A percentile compares a stretch with the other conserved stretches of the same genome.
These are phyloP conservation scores for Mylabris phalerata DNA, from an alignment of 1,140 invertebrate genomes.

Conservation along the genomic window DNA sequence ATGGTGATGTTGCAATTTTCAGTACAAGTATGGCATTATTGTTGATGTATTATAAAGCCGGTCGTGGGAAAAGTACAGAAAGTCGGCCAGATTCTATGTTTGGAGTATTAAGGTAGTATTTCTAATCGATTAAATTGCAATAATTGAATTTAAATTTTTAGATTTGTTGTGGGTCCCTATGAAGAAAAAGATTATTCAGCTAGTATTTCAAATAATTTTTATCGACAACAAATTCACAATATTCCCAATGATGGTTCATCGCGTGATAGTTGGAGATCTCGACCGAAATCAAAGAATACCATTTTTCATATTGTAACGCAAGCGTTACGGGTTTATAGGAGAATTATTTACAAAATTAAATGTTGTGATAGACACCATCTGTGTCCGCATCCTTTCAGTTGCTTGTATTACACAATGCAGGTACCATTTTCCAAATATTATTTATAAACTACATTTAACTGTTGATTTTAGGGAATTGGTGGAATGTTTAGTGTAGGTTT, in stretches of 20 bases:
- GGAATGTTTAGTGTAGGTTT: constrained; percentile 55
- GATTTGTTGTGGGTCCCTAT: constrained; percentile 56
- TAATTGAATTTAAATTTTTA: constrained; percentile 30
- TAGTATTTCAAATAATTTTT: constrained; percentile 27
- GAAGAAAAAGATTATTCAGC: constrained; percentile 47
- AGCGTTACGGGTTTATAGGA: constrained; percentile 45
- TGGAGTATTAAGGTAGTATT: constrained; percentile 50
- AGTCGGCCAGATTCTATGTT: constrained; percentile 55
- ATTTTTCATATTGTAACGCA: constrained; percentile 42
- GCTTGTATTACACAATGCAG: constrained; percentile 50
- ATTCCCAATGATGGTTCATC: constrained; percentile 17
- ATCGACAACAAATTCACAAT: constrained; percentile 26
- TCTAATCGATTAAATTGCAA: no score
- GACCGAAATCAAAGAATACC: constrained; percentile 29
- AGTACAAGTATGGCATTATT: constrained; percentile 52
- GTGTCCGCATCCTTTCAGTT: constrained; percentile 58
- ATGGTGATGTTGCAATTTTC: constrained; percentile 63
- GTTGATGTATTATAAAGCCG: constrained; percentile 53
- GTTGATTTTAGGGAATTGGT: constrained; percentile 46
- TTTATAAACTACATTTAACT: constrained; percentile 13
- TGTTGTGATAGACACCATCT: constrained; percentile 45
- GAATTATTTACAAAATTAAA: constrained; percentile 46
- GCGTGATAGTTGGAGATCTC: constrained; percentile 18
- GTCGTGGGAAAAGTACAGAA: constrained; percentile 37
- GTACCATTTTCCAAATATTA: constrained; percentile 32